Percentiles rank a stretch among this genome's conserved stretches.
Conservation (phyloP, 2,797 vertebrate genomes). For the Sebastes hopkinsi region DNA sequence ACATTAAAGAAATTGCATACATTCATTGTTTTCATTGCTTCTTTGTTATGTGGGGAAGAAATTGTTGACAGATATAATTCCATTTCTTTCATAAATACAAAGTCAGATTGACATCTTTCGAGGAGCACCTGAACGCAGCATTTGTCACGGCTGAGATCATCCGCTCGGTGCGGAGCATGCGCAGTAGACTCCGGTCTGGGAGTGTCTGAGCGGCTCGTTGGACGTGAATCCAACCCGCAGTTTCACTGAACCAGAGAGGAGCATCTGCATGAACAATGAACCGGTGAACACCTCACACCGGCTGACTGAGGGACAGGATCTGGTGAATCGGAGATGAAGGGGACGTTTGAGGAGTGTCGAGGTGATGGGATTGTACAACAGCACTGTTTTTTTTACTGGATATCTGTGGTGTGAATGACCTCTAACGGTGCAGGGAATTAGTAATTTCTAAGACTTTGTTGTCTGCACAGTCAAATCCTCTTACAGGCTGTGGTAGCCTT, state of each 20-base stretch:
- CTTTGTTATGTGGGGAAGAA: no score
- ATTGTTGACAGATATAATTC: no score
- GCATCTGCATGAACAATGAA: conserved; percentile 72
- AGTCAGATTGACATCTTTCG: conserved; percentile 14
- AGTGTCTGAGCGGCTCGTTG: conserved; percentile 75
- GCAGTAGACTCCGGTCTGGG: conserved; percentile 67
- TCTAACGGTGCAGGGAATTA: conserved; percentile 66
- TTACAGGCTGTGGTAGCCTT: background rate
- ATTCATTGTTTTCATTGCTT: no score
- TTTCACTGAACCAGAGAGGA: conserved; percentile 57
- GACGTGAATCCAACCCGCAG: conserved; percentile 56
- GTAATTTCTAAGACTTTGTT: conserved; percentile 61
- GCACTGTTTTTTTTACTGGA: conserved; percentile 55
- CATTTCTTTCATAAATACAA: no score
- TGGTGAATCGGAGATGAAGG: conserved; percentile 11
- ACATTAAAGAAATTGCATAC: no score
- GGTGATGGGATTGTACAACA: conserved; percentile 4
- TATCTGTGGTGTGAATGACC: conserved; percentile 64
- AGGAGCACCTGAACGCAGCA: conserved; percentile 69
- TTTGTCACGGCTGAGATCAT: conserved; percentile 50
- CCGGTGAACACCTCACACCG: background rate
- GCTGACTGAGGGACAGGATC: conserved; percentile 17
- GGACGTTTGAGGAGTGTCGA: conserved; percentile 12
- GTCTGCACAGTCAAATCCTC: conserved; percentile 49
- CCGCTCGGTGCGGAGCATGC: conserved; percentile 63